Conservation (phyloP, 1,140 invertebrate genomes). For the Andrena cerasifolii region DNA sequence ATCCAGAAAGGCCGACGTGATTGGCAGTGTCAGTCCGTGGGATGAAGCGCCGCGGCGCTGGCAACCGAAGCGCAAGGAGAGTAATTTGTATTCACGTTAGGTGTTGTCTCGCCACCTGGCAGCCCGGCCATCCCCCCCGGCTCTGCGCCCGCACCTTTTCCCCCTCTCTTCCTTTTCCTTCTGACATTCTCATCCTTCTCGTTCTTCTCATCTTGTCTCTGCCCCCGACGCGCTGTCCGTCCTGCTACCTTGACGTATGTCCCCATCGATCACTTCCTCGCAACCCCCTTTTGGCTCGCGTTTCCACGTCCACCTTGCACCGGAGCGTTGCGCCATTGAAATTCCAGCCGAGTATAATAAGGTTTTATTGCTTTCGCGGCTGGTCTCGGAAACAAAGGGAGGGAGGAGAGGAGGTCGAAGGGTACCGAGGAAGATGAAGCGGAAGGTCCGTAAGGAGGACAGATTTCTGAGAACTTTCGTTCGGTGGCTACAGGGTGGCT, state of each 20-base stretch:
- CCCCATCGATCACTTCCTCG: slow-evolving; percentile 70
- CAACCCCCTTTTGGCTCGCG: slow-evolving; percentile 53
- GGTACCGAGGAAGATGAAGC: slow-evolving; percentile 7
- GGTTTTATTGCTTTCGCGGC: slow-evolving; percentile 69
- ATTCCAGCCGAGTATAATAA: slow-evolving; percentile 67
- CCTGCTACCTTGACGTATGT: slow-evolving; percentile 67
- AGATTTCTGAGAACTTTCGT: slow-evolving; percentile 42
- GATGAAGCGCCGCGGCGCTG: slow-evolving; percentile 59
- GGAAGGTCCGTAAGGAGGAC: background rate
- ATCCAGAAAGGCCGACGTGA: slow-evolving; percentile 65
- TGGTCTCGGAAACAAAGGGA: slow-evolving; percentile 56
- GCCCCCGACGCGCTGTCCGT: slow-evolving; percentile 58
- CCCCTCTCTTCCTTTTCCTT: slow-evolving; percentile 52
- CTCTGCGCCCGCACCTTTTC: slow-evolving; percentile 41
- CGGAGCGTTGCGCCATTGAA: slow-evolving; percentile 64
- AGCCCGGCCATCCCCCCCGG: slow-evolving; percentile 40
- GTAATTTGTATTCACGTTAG: slow-evolving; percentile 76
- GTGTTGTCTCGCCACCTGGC: slow-evolving; percentile 72
- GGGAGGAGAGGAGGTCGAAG: slow-evolving; percentile 38
- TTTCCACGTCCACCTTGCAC: slow-evolving; percentile 65
- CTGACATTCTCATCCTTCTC: slow-evolving; percentile 58
- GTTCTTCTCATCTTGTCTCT: slow-evolving; percentile 61
- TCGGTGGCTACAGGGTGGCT: background rate
- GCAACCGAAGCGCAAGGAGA: slow-evolving; percentile 60
- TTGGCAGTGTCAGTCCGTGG: slow-evolving; percentile 64